Percentiles rank a stretch among this genome's conserved stretches.
phyloP scores from a whole-genome alignment of 2,888 invertebrate genomes.

The Ceramica pisi region DNA sequence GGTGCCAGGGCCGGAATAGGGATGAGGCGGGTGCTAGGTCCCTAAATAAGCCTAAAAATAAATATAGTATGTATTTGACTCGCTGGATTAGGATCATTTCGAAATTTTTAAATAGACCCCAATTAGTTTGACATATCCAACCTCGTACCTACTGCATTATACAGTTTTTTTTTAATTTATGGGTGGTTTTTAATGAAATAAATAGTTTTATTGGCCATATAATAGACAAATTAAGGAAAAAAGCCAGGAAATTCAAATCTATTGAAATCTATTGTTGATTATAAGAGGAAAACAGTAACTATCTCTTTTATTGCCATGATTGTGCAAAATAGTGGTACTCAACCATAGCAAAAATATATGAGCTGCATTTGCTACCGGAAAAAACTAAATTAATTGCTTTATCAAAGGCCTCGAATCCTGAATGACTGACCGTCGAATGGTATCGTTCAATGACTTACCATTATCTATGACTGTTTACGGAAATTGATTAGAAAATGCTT shows the following conservation, averaged over 20 bases:
- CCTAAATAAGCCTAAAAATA: no score
- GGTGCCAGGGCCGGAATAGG: conserved; percentile 21
- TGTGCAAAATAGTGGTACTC: conserved; percentile 1
- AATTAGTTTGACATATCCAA: no score
- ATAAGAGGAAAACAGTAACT: not conserved
- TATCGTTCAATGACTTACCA: conserved; percentile 48
- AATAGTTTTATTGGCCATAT: no score
- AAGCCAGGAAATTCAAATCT: not conserved
- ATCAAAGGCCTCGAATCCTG: conserved; percentile 43
- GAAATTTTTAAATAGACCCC: no score
- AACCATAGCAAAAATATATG: not conserved
- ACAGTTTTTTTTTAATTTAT: no score
- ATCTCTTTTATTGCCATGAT: not conserved
- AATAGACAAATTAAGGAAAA: not conserved
- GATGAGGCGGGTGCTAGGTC: not conserved
- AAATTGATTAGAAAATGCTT: conserved; percentile 20
- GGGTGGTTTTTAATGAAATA: no score
- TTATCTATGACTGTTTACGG: conserved; percentile 2
- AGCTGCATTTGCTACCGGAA: conserved; percentile 19
- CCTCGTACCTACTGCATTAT: no score
- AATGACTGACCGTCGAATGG: conserved; percentile 16
- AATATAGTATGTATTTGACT: no score
- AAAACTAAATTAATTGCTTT: conserved; percentile 21
- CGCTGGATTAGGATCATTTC: no score
- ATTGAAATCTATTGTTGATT: not conserved